A percentile compares a stretch with the other conserved stretches of the same genome.
phyloP scores from a whole-genome alignment of 2,888 invertebrate species.

The Nysson spinosus region DNA sequence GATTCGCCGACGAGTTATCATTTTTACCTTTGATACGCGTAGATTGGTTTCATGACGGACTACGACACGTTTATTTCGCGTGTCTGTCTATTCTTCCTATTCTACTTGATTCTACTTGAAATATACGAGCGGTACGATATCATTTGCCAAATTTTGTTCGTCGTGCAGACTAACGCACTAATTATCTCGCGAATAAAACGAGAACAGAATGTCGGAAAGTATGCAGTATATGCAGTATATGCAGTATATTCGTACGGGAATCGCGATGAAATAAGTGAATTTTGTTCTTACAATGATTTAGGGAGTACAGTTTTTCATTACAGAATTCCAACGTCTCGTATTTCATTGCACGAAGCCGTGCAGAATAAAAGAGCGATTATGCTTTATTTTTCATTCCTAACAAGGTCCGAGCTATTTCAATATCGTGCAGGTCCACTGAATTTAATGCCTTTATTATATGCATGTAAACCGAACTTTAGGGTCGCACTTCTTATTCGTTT shows the following conservation, averaged over 20 bases:
- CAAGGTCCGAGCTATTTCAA: conserved; percentile 24
- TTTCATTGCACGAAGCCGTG: not conserved
- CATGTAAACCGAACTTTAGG: conserved; percentile 20
- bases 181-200: no score
- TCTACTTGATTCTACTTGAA: not conserved
- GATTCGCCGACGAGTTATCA: conserved; percentile 47
- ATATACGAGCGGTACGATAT: not conserved
- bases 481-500: not conserved
- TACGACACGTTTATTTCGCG: conserved; percentile 30
- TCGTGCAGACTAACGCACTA: no score
- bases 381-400: conserved; percentile 31
- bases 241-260: no score
- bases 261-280: not conserved
- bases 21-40: conserved; percentile 46
- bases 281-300: not conserved
- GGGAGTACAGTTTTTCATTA: not conserved
- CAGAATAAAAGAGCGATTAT: conserved; percentile 8
- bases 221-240: no score
- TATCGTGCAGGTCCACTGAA: conserved; percentile 34
- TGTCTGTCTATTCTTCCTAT: not conserved
- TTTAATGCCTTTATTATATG: conserved; percentile 17
- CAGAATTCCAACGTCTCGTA: not conserved
- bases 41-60: conserved; percentile 45
- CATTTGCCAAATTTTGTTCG: no score
- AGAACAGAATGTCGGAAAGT: no score